Base-by-base conservation (phyloP, 2,888 invertebrate genomes). In the Lycia hirtaria region DNA sequence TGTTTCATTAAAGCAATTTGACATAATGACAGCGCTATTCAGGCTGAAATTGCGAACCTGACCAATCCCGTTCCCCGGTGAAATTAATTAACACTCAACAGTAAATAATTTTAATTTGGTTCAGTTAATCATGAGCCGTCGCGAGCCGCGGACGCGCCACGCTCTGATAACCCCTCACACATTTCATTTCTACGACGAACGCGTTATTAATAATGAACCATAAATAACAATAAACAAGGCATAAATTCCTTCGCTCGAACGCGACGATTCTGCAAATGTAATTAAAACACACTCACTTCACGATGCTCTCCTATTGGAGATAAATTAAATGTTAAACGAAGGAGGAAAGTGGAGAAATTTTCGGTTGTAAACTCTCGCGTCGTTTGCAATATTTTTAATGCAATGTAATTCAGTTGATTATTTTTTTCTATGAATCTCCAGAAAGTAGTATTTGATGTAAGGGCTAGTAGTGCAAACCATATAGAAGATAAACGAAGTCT, bases 261-360 rank as follows among this genome's bases (percentile, higher is more conserved):
- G 64, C 62, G 60, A 74, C 65, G 65, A 71, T 71, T 75, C 70
- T 65, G 72, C 68, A 71, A 81, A 77, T 52, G 77, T 84, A 85
- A 87, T 87, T 85, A 85, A 83, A 80, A 74, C 75, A 82, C 81
- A 84, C 80, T 82, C 82, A 80, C 77, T 78, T 73, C 65, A 60
- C 63, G 74, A 76, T 76, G 76, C 71, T 72, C 69, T 75, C 75
- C 75, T 82, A 84, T 82, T 84, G 79, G 78, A 81, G 73, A 79
- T 81, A 80, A 80, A 81, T 83, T 82, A 81, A 83, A 83, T 83
- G 77, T 82, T 75, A 78, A 81, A 69, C 76, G 69, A 73, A 81
- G 72, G 72, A 85, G 69, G 87, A 87, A 87, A 88, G 87, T 85
- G 78, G 87, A 84, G 87, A 88, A 86, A 87, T 85, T 82, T 78